Percentiles rank a stretch among this genome's conserved stretches.
These are phyloP conservation scores for Athene cunicularia DNA, from an alignment of 2,113 vertebrate genomes.

Conservation along the genomic window DNA sequence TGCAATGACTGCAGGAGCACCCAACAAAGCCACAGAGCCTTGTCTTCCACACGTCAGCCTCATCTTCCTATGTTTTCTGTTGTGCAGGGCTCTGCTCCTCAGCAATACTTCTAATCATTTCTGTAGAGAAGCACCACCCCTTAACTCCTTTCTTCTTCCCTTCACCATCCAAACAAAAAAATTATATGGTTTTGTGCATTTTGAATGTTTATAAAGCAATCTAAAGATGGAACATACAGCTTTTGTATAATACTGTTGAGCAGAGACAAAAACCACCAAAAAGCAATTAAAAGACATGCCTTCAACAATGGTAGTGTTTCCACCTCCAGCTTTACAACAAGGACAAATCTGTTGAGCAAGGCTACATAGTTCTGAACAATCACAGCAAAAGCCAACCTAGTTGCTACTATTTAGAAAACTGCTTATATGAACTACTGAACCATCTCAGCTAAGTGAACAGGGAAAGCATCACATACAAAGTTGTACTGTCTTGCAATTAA, in stretches of 20 bases:
- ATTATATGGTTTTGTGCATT: accelerated
- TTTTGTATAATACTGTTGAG: background rate
- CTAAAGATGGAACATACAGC: background rate
- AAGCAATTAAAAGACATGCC: background rate
- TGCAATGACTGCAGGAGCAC: background rate
- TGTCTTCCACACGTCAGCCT: accelerated
- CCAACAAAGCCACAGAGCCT: background rate
- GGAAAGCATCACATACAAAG: background rate
- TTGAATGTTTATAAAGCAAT: background rate
- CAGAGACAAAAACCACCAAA: background rate
- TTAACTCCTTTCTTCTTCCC: background rate
- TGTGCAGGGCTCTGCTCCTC: background rate
- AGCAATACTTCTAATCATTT: background rate
- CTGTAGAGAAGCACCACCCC: background rate
- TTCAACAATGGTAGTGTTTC: background rate
- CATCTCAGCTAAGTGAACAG: background rate
- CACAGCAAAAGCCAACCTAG: background rate
- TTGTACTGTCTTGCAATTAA: background rate
- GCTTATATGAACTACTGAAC: background rate
- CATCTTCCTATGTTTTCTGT: background rate
- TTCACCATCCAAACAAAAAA: background rate
- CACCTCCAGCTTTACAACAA: background rate
- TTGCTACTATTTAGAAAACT: background rate
- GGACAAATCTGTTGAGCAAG: background rate
- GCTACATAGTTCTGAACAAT: background rate